A percentile compares a stretch with the other conserved stretches of the same genome.
These are phyloP conservation scores for Macrocentrus cingulum DNA, from an alignment of 1,140 invertebrate species.

Conservation along the genomic window DNA sequence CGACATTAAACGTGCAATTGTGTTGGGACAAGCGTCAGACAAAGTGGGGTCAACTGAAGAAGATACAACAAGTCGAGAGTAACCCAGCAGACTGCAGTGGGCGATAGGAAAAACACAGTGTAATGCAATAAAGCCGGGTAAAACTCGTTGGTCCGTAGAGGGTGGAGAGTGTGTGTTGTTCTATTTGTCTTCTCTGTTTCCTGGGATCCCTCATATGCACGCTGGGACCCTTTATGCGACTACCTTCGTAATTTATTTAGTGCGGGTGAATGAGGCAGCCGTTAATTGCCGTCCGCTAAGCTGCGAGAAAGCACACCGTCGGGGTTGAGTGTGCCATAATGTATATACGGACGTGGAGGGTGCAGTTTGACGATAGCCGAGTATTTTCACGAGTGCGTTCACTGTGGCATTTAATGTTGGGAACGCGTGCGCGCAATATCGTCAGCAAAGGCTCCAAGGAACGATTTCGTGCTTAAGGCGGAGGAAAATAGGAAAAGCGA, in stretches of 20 bases:
- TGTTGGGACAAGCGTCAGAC: neutral
- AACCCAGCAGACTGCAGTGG: conserved; percentile 22
- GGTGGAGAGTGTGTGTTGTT: conserved; percentile 26
- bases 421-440: conserved; percentile 7
- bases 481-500: conserved; percentile 13
- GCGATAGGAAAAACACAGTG: conserved; percentile 46
- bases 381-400: conserved; percentile 18
- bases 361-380: conserved; percentile 7
- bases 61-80: conserved; percentile 27
- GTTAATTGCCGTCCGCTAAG: conserved; percentile 53
- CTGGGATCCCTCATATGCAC: conserved; percentile 12
- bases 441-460: conserved; percentile 20
- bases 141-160: conserved; percentile 28
- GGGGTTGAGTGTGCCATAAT: conserved; percentile 9
- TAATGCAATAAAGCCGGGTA: conserved; percentile 51
- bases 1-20: neutral
- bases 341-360: neutral
- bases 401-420: conserved; percentile 4
- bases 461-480: conserved; percentile 19
- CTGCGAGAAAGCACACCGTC: conserved; percentile 47
- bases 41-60: conserved; percentile 36
- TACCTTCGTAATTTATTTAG: conserved; percentile 54
- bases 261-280: conserved; percentile 40
- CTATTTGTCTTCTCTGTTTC: conserved; percentile 17
- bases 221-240: conserved; percentile 24